Percentiles rank a stretch among this genome's conserved stretches.
These are phyloP conservation scores for Syncerus caffer DNA, from an alignment of 2,797 vertebrate genomes.

Conservation along the genomic window DNA sequence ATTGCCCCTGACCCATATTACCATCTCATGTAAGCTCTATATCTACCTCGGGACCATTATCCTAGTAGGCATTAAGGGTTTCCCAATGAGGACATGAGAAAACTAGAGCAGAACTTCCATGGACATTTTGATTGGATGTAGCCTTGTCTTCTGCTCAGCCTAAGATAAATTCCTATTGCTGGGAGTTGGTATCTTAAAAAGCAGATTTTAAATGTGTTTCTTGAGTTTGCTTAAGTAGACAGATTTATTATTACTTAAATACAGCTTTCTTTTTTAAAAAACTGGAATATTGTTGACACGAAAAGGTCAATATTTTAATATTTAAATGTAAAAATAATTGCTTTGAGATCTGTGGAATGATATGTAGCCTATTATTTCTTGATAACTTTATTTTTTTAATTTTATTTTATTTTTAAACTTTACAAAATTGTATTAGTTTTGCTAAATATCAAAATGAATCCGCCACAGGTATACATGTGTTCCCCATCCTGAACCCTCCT, in stretches of 20 bases:
- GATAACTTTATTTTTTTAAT: not conserved
- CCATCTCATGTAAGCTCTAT: not conserved
- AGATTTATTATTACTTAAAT: not conserved
- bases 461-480: too few species aligned
- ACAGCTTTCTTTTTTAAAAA: not conserved
- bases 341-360: conserved; percentile 19
- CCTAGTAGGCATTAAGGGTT: not conserved
- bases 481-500: too few species aligned
- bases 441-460: too few species aligned
- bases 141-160: not conserved
- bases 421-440: too few species aligned
- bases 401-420: too few species aligned
- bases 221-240: not conserved
- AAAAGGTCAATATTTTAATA: not conserved
- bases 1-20: not conserved
- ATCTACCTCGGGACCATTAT: not conserved
- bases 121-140: not conserved
- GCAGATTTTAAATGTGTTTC: not conserved
- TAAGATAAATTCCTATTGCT: not conserved
- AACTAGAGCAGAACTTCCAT: not conserved
- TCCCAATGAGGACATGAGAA: not conserved
- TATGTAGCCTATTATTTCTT: not conserved
- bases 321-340: conserved; percentile 22
- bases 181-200: not conserved
- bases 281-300: not conserved